Base-by-base conservation (phyloP, 1,140 invertebrate species). In the Triops cancriformis region DNA sequence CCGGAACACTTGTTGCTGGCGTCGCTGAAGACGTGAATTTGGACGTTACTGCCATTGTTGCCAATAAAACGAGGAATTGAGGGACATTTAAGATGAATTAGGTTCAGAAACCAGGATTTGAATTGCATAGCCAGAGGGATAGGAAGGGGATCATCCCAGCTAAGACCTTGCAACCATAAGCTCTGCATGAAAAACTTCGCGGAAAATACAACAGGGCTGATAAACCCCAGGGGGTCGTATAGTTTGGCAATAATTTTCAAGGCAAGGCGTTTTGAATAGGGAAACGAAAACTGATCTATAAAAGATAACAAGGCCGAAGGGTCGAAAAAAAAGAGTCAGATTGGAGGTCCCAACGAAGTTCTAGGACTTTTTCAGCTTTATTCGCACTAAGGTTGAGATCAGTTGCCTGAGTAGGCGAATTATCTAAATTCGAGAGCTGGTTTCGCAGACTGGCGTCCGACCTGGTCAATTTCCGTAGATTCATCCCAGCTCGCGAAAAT, bases 161-260 rank as follows among this genome's bases (percentile, higher is more conserved):
- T 77, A 37, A 79, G 72, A 31, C 84, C 82, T 87, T 85, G 85
- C 85, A 87, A 73, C 80, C 82, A n/a, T n/a, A 11, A 84, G 11
- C 43, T 83, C 82, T 87, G 86, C 14, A 87, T 76, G 9, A 86
- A 77, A 9, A 84, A 81, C 81, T 87, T 87, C 31, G 81, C 81
- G 18, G 76, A 78, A 14, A 85, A 81, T 10, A 82, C 82, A 12
- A 84, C 72, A 37, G 85, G 84, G 37, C 80, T 79, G 12, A 86
- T n/a, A 12, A 85, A 78, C 26, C 86, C 85, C 14, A 85, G 77
- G 14, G 85, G 86, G 80, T 87, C 86, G 79, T 84, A 87, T 5
- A 85, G 37, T 78, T 79, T 81, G 6, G 84, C 78, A 11, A 72
- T 80, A 74, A n/a, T n/a, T n/a, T n/a, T n/a, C n/a, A n/a, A n/a